Percentiles rank a stretch among this genome's conserved stretches.
Evolutionary conservation across 2,797 vertebrate genomes (phyloP).

Genomic region (Enteromius radiatus): DNA sequence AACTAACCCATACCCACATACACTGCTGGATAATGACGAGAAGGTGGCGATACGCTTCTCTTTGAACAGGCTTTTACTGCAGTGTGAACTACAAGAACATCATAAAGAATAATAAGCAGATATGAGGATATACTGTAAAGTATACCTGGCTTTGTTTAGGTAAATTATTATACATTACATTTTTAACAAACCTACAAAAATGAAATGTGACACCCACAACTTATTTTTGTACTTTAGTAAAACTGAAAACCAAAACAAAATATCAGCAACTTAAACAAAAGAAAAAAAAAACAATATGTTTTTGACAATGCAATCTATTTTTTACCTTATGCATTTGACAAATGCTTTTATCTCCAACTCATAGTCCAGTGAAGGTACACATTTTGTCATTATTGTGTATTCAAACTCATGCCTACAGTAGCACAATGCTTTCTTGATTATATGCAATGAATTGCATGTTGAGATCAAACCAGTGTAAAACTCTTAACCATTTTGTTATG

Average conservation of each 20-base stretch:
- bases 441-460: background rate
- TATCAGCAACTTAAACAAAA: background rate
- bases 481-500: background rate
- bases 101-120: constrained; percentile 17
- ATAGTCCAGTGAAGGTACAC: background rate
- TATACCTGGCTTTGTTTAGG: background rate
- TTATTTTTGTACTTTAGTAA: background rate
- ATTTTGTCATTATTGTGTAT: background rate
- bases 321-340: background rate
- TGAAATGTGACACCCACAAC: background rate
- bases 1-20: background rate
- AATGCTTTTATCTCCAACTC: background rate
- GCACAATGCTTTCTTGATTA: background rate
- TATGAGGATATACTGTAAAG: background rate
- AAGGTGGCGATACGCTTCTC: background rate
- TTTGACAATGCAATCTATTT: background rate
- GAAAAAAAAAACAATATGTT: fast-evolving
- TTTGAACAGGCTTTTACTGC: constrained; percentile 6
- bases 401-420: background rate
- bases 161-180: background rate
- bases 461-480: constrained; percentile 4
- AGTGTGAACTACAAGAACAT: constrained; percentile 4
- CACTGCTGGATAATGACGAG: constrained; percentile 14
- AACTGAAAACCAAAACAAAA: background rate
- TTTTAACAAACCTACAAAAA: background rate